Conservation (phyloP, 2,888 invertebrate genomes). For the Embidobia sp. region DNA sequence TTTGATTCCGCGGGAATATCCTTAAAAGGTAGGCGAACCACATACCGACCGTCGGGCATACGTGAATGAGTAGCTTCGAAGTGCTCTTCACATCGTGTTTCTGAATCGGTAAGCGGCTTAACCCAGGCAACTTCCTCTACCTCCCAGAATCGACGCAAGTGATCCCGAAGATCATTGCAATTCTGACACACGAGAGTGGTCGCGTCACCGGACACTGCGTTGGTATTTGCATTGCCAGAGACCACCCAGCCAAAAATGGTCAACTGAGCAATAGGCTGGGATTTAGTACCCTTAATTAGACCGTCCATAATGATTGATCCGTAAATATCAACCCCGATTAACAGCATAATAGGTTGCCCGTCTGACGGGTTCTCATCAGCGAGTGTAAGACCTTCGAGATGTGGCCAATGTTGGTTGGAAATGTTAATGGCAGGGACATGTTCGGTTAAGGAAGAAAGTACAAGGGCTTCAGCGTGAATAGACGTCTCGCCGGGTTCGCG, state of each 20-base stretch:
- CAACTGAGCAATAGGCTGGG: background rate
- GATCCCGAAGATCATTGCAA: background rate
- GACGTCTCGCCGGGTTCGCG: too few relatives aligned
- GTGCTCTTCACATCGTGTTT: background rate
- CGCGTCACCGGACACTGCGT: too few relatives aligned
- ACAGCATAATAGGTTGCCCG: too few relatives aligned
- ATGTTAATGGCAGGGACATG: background rate
- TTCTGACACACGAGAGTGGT: background rate
- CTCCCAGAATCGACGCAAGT: constrained; percentile 9
- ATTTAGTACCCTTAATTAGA: constrained; percentile 2
- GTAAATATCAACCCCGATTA: too few relatives aligned
- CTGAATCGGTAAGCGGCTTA: background rate
- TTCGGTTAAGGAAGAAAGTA: background rate
- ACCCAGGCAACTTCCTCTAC: background rate
- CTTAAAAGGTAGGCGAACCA: background rate
- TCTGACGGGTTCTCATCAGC: background rate
- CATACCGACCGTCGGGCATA: background rate
- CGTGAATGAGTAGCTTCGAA: background rate
- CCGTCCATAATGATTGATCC: background rate
- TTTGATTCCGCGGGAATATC: background rate
- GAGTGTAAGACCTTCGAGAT: background rate
- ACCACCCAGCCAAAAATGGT: constrained; percentile 14
- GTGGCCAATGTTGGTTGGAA: background rate
- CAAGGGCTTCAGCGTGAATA: too few relatives aligned
- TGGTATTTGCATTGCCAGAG: too few relatives aligned